A percentile compares a stretch with the other conserved stretches of the same genome.
Evolutionary conservation across 2,113 vertebrate species (phyloP).

Genomic region (Eretmochelys imbricata): DNA sequence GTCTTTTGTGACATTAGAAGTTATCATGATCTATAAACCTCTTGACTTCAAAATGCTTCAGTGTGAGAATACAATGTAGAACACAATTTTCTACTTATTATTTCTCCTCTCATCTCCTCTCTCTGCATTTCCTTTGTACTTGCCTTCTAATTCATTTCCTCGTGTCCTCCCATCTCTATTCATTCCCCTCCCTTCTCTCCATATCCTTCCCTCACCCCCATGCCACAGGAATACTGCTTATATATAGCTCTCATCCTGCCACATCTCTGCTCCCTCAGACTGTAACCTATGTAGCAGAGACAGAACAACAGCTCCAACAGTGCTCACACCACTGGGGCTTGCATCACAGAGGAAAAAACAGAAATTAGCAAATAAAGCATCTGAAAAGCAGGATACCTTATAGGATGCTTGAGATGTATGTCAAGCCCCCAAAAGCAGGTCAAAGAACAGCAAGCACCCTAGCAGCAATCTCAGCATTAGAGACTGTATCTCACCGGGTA

Average conservation of each 20-base stretch:
- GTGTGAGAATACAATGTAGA: neutral
- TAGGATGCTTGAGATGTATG: neutral
- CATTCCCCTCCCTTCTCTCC: neutral
- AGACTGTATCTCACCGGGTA: neutral
- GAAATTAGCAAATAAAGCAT: neutral
- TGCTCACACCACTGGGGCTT: accelerated
- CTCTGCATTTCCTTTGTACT: conserved; percentile 5
- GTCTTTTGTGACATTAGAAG: neutral
- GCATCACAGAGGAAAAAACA: neutral
- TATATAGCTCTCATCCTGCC: accelerated
- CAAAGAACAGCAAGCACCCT: neutral
- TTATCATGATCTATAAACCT: neutral
- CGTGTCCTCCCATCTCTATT: neutral
- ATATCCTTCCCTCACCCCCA: neutral
- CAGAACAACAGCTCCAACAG: neutral
- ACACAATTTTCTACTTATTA: neutral
- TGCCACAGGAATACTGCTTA: accelerated
- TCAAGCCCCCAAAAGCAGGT: neutral
- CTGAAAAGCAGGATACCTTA: neutral
- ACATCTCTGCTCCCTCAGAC: neutral
- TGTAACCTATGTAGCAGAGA: neutral
- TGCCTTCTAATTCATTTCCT: conserved; percentile 9
- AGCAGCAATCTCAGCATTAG: neutral
- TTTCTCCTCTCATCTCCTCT: neutral
- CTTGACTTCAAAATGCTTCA: neutral